These are phyloP conservation scores for Liparis tanakae DNA, from an alignment of 2,797 vertebrate genomes.

Conservation along the genomic window DNA sequence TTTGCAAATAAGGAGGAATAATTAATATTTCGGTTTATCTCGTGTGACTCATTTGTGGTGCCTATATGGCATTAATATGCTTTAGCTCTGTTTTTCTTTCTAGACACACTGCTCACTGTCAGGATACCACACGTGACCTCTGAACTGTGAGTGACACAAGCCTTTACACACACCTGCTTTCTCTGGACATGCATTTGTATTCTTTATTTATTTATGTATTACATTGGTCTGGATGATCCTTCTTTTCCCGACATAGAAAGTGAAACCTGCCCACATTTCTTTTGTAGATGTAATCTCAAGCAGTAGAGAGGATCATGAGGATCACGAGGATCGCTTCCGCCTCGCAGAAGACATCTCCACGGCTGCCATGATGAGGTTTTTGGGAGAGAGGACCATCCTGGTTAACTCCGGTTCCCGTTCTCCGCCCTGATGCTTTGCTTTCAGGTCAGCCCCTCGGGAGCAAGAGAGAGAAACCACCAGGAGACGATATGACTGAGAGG, in stretches of 20 bases:
- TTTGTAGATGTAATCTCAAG: slow-evolving; percentile 11
- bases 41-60: not conserved
- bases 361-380: slow-evolving; percentile 77
- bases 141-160: slow-evolving; percentile 41
- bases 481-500: slow-evolving; percentile 52
- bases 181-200: not conserved
- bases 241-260: slow-evolving; percentile 19
- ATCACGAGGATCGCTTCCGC: slow-evolving; percentile 80
- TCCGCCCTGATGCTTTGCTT: slow-evolving; percentile 61
- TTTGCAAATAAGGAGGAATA: not conserved
- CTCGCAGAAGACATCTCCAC: slow-evolving; percentile 80
- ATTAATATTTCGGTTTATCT: not conserved
- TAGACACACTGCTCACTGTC: slow-evolving; percentile 27
- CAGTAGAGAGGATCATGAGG: slow-evolving; percentile 76
- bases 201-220: not conserved
- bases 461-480: slow-evolving; percentile 52
- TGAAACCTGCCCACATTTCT: slow-evolving; percentile 8
- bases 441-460: slow-evolving; percentile 53
- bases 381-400: slow-evolving; percentile 69
- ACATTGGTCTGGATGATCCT: not conserved
- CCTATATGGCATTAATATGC: not conserved
- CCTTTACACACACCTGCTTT: not conserved
- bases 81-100: slow-evolving; percentile 26
- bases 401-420: slow-evolving; percentile 46
- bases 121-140: slow-evolving; percentile 33